Base-by-base conservation (phyloP, 2,797 vertebrate genomes). In the Mus caroli region DNA sequence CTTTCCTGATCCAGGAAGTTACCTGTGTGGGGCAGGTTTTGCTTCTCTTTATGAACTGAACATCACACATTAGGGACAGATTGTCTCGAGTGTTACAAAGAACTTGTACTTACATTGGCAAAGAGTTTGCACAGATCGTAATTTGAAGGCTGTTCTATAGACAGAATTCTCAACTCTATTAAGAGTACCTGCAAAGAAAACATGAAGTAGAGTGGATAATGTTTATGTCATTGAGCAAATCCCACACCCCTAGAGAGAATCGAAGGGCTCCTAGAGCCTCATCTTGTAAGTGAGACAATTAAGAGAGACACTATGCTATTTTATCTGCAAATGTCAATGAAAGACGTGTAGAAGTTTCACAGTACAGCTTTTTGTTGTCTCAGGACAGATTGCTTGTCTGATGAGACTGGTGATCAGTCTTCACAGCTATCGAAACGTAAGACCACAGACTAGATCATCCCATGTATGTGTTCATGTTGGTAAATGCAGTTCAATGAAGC, bases 111-210 rank as follows among this genome's bases (percentile, higher is more conserved):
- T 95, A 99, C 99, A 92, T 28, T 98, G 98, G 93, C 99, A 99
- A 62, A 98, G 98, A 95, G 97, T 99, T 98, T 99, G 99, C 83
- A 99, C 94, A 6, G 98, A 98, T 78, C 93, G 95, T 8, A 99
- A 98, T 97, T 99, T 99, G 96, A 99, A 96, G 54, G 99, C 98
- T 8, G 98, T 99, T 97, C 99, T 98, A 97, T 99, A 99, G 89
- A 99, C 93, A 0, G 98, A 98, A 17, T 97, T 98, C 84, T 98
- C 98, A 89, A 98, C 97, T 54, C 98, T 98, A 84, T 34, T 97
- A 80, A 99, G 97, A 43, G 96, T 97, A 67, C 98, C 99, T 99
- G 98, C 79, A 97, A 97, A 98, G 90, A 96, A 97, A 98, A 92
- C 20, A 97, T 89, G 40, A 96, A 64, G 95, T 1, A 22, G 89